Evolutionary conservation across 2,113 vertebrate species (phyloP).

Genomic region (Brienomyrus longianalis): DNA sequence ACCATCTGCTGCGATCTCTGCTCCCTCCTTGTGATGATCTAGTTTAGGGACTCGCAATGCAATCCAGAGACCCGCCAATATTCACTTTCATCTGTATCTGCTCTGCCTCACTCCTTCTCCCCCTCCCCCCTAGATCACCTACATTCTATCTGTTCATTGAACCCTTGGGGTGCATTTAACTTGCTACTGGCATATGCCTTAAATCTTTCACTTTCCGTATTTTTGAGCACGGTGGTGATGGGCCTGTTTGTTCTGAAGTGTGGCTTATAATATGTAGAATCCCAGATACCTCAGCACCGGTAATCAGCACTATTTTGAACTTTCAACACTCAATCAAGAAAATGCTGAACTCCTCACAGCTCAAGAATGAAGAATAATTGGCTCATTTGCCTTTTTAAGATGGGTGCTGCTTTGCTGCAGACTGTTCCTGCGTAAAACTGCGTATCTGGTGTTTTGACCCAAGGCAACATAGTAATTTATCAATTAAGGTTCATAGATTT

Average conservation of each 20-base stretch:
- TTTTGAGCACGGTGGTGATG: not conserved
- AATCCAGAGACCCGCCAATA: not conserved
- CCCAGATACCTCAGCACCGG: not conserved
- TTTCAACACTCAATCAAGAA: not conserved
- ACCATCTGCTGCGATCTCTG: not conserved
- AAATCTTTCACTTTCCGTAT: not conserved
- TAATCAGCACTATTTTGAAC: not conserved
- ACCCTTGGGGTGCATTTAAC: not conserved
- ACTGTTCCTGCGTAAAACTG: not conserved
- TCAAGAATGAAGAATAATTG: not conserved
- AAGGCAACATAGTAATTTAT: not conserved
- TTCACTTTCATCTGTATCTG: constrained; percentile 1
- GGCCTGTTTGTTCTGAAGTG: not conserved
- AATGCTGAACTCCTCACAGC: not conserved
- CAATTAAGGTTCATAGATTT: not conserved
- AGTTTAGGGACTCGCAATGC: not conserved
- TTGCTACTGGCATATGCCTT: not conserved
- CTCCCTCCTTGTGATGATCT: constrained; percentile 6
- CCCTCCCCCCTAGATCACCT: not conserved
- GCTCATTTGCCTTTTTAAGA: not conserved
- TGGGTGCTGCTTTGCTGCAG: not conserved
- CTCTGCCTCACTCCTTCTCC: not conserved
- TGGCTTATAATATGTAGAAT: not conserved
- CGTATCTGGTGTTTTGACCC: not conserved
- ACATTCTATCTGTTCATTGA: not conserved